Percentiles rank a stretch among this genome's conserved stretches.
Conservation (phyloP, 2,797 vertebrate species). For the Lutjanus campechanus region DNA sequence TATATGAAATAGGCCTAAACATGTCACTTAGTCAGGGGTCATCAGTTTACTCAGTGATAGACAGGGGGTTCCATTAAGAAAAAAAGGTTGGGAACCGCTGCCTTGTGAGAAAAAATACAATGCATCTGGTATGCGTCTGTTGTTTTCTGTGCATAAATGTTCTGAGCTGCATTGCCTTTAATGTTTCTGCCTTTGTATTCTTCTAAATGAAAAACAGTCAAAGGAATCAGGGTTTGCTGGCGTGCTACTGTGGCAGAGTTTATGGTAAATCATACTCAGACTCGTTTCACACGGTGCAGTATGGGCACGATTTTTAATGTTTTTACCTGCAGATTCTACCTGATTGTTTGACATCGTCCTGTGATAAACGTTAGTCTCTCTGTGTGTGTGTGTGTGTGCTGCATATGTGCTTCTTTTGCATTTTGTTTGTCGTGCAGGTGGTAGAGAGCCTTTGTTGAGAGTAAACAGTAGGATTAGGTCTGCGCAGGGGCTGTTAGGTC, state of each 20-base stretch:
- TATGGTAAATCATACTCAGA: background rate
- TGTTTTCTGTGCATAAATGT: background rate
- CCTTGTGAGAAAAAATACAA: background rate
- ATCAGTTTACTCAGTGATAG: too few species aligned
- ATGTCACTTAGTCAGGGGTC: too few species aligned
- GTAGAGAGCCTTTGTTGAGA: slow-evolving; percentile 44
- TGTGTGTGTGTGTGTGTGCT: background rate
- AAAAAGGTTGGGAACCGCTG: background rate
- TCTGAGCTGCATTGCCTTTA: slow-evolving; percentile 17
- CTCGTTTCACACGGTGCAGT: background rate
- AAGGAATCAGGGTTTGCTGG: slow-evolving; percentile 17
- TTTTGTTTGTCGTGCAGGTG: slow-evolving; percentile 26
- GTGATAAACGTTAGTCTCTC: background rate
- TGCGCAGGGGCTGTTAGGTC: slow-evolving; percentile 36
- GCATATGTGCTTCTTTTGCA: background rate
- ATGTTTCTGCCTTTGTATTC: slow-evolving; percentile 20
- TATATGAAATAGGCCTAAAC: too few species aligned
- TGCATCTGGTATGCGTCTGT: slow-evolving; percentile 1
- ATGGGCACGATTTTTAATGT: background rate
- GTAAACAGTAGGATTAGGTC: slow-evolving; percentile 66
- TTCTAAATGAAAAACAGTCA: slow-evolving; percentile 28
- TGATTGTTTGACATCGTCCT: background rate
- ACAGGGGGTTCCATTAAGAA: too few species aligned
- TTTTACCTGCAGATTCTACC: background rate
- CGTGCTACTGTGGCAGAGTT: background rate